Percentiles rank a stretch among this genome's conserved stretches.
Conservation (phyloP, 1,140 invertebrate species). For the Drosophila willistoni region DNA sequence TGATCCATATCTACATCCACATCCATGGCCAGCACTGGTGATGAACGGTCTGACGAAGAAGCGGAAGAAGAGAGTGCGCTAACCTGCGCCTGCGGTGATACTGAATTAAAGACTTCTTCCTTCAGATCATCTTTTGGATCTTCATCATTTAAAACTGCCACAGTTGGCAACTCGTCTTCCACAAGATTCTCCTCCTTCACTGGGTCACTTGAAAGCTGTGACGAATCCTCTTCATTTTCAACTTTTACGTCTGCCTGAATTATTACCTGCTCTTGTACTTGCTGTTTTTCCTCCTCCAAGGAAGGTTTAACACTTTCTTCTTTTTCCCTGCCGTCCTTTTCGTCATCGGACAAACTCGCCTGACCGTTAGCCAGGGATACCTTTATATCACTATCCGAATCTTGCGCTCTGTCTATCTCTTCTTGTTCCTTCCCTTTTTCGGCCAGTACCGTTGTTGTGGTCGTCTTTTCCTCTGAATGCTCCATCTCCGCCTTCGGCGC, state of each 20-base stretch:
- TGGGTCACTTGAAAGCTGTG: background rate
- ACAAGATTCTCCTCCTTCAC: background rate
- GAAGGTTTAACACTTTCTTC: slow-evolving; percentile 35
- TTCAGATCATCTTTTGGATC: background rate
- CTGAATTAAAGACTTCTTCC: background rate
- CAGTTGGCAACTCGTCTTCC: background rate
- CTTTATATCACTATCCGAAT: background rate
- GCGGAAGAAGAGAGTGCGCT: background rate
- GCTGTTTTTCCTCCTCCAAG: background rate
- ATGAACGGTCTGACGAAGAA: slow-evolving; percentile 14
- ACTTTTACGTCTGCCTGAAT: background rate
- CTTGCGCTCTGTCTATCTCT: background rate
- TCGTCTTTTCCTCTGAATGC: background rate
- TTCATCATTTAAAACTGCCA: background rate
- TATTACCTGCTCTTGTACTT: background rate
- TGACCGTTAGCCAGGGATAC: slow-evolving; percentile 21
- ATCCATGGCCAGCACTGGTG: slow-evolving; percentile 47
- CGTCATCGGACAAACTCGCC: background rate
- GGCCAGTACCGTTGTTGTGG: background rate
- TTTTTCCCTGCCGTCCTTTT: slow-evolving; percentile 15
- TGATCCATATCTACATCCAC: background rate
- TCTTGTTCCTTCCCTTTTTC: background rate
- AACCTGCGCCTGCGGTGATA: background rate
- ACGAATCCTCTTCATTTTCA: background rate
- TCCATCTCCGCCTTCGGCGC: slow-evolving; percentile 39